Base-by-base conservation (phyloP, 2,888 invertebrate genomes). In the Trachelus stipa region DNA sequence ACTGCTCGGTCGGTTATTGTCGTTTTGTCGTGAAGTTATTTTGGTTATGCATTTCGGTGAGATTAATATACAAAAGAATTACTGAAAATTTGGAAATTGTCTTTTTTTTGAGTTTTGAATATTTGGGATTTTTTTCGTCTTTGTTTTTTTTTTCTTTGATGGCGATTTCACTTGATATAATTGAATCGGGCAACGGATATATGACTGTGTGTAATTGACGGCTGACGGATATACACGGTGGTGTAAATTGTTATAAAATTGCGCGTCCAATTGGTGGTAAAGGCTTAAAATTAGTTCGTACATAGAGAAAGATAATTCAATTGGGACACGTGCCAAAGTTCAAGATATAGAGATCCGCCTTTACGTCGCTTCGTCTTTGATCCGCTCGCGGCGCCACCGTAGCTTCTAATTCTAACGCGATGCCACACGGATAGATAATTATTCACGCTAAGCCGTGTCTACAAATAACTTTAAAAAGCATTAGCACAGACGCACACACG, bases 241-340 rank as follows among this genome's bases (percentile, higher is more conserved):
- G 6, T 2, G 23, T 9, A 56, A 56, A 56, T 23, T 56, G 23
- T 23, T 15, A 23, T 6, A 56, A 9, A 56, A 23, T 9, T 6
- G 56, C 23, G 9, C 23, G 9, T 9, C 9, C 56, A 56, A 56
- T 56, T 56, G 56, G 56, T 56, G 23, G 56, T 56, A 1, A 23
- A 23, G 56, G 23, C 56, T 56, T 23, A 56, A 56, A 56, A 56
- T 56, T 56, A 56, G 56, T 23, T 56, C 56, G 56, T 23, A 15
- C 6, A 6, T 40, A 15, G 40, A 40, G 23, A 56, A 56, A 56
- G 71, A 71, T 71, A 71, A 71, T 71, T 71, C 12, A 71, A 71
- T 71, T 34, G 71, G 71, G 71, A 71, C 33, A 12, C 31, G 71
- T 33, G 71, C 71, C 71, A 71, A 71, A 71, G 11, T 71, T 34